These are phyloP conservation scores for Lates japonicus DNA, from an alignment of 2,797 vertebrate species.

Conservation along the genomic window DNA sequence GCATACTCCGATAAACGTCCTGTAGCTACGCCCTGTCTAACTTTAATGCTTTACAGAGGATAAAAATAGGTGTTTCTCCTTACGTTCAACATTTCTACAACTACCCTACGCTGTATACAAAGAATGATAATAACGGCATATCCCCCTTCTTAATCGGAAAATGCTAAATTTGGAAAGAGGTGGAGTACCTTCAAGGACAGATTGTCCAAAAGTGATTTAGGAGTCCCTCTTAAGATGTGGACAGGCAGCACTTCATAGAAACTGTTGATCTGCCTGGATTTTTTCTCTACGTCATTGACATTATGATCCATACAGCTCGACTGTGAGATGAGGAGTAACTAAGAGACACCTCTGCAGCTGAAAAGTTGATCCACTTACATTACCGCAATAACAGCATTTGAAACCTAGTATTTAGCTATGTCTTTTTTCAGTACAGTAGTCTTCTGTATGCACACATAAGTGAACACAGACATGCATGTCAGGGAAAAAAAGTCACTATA, in stretches of 20 bases:
- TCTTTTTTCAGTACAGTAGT: conserved; percentile 2
- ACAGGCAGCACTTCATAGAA: background rate
- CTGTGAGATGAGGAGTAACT: background rate
- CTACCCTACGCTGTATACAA: no score
- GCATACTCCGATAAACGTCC: no score
- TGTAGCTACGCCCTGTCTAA: no score
- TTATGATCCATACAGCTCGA: background rate
- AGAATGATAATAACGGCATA: no score
- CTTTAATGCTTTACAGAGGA: no score
- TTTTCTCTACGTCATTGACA: background rate
- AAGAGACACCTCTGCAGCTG: background rate
- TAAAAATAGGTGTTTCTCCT: no score
- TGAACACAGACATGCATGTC: background rate
- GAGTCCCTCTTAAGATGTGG: background rate
- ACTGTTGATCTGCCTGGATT: background rate
- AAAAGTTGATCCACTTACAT: conserved; percentile 18
- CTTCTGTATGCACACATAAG: background rate
- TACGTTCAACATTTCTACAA: no score
- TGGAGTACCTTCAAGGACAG: background rate
- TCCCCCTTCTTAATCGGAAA: no score
- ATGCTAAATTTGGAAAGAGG: no score
- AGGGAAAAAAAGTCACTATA: background rate
- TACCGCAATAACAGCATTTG: conserved; percentile 2
- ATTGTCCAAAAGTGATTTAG: background rate
- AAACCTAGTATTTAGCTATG: background rate